Conservation (phyloP, 2,797 vertebrate genomes). For the Microhierax caerulescens region DNA sequence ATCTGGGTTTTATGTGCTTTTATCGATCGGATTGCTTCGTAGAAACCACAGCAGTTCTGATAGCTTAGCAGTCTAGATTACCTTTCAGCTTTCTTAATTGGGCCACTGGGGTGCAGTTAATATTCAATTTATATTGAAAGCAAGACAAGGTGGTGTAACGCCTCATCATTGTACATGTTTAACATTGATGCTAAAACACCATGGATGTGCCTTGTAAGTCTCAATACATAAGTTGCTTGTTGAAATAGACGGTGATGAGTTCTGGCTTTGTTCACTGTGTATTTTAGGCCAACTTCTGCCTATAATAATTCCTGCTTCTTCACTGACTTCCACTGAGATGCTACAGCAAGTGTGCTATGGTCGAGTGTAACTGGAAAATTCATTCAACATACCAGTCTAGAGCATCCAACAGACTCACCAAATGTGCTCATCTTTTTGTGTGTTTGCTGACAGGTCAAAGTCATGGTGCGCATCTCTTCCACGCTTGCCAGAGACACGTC, state of each 20-base stretch:
- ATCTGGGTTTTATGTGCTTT: constrained; percentile 57
- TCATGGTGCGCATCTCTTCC: constrained; percentile 91
- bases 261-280: neutral
- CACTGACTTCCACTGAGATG: neutral
- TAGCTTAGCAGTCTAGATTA: neutral
- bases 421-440: neutral
- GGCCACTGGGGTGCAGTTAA: constrained; percentile 47
- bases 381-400: neutral
- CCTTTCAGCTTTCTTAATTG: constrained; percentile 64
- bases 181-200: neutral
- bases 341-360: neutral
- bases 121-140: constrained; percentile 62
- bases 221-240: neutral
- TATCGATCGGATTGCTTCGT: constrained; percentile 52
- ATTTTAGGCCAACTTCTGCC: neutral
- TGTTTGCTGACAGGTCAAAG: constrained; percentile 85
- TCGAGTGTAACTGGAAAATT: neutral
- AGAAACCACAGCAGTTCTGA: neutral
- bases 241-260: neutral
- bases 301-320: neutral
- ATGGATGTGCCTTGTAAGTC: neutral
- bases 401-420: neutral
- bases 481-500: constrained; percentile 74
- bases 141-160: constrained; percentile 5
- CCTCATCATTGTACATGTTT: neutral